Evolutionary conservation across 2,113 vertebrate genomes (phyloP), one percentile per base, ranked within the genome.

Genomic region (Todiramphus saurophagus): DNA sequence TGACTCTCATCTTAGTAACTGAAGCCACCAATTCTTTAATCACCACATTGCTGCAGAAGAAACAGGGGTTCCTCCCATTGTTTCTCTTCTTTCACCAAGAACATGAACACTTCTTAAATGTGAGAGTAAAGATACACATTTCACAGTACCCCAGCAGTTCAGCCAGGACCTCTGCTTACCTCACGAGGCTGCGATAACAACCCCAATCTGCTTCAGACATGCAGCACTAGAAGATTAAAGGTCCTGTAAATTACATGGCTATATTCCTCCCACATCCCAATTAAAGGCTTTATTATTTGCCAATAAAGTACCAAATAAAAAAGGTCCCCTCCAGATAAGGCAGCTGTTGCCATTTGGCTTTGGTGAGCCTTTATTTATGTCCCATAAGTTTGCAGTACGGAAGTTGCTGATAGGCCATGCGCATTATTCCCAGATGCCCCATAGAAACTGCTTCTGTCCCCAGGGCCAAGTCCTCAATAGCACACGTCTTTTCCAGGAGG

Each of bases 241-340:
- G 86, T 96, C 93, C 80, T 93, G 66, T 97, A 98, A 98, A 98
- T 97, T 93, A 97, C 93, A 91, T n/a, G 63, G 73, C 90, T 95
- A 70, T 97, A 91, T 87, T 96, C 90, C 64, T 96, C 91, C 95
- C 94, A 88, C 74, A 96, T 92, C 79, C 91, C 96, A 97, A 98
- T 98, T 97, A 98, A 93, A 83, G 87, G 59, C 86, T 98, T 97
- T 97, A 97, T 97, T 97, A 97, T 98, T 98, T 97, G 96, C 97
- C 96, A 97, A 96, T 98, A 96, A 98, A 97, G 87, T 64, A 91
- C 37, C 81, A 97, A 94, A 97, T 96, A 97, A 95, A 97, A 89
- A 97, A 76, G 64, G 93, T 87, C 73, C 78, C 83, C 86, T 97
- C 96, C 63, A 97, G 96, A 97, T 93, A 97, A 95, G 91, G 79